Evolutionary conservation across 2,888 invertebrate species (phyloP), one percentile per base, ranked within the genome.

Genomic region (Drosophila peninsularis): DNA sequence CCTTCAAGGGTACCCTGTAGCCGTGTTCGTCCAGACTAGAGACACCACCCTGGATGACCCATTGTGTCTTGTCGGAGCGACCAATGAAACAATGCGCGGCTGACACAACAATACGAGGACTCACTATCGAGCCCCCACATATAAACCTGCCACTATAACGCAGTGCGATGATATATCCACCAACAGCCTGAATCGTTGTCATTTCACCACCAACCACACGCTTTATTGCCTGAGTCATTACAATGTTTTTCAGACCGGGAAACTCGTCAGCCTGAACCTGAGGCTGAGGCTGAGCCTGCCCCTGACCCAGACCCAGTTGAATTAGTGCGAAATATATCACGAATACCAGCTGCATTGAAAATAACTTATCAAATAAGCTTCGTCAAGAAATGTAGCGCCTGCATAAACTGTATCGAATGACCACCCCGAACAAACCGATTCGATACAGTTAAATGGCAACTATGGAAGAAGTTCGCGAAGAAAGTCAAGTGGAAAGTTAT

Each of bases 21-120:
- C 76, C 89, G 0, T 6, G 0, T 0, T 73, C 73, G 1, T 9
- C 5, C 0, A 87, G 58, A 0, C 6, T 17, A 0, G 82, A 52
- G 5, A 87, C 39, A 9, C 88, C 88, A 10, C 75, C 85, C 7
- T 37, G 47, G 1, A 54, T 19, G 0, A 1, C 24, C 85, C 85
- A 85, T 0, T 9, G 0, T 0, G 1, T 0, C 1, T n/a, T 47
- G 0, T 6, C 0, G 0, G 0, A 0, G 0, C 85, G 79, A 0
- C 67, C 70, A 0, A 54, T 0, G 21, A 85, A 75, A 17, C 85
- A 85, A 41, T 85, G 85, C 0, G 85, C 85, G 0, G 85, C 85
- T 1, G 88, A 49, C 21, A 85, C 5, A 14, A 85, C 77, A 27
- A 89, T 62, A 0, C 56, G 63, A 0, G 70, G 65, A 0, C 58